Evolutionary conservation across 2,888 invertebrate genomes (phyloP).

Genomic region (Smittia sp.): DNA sequence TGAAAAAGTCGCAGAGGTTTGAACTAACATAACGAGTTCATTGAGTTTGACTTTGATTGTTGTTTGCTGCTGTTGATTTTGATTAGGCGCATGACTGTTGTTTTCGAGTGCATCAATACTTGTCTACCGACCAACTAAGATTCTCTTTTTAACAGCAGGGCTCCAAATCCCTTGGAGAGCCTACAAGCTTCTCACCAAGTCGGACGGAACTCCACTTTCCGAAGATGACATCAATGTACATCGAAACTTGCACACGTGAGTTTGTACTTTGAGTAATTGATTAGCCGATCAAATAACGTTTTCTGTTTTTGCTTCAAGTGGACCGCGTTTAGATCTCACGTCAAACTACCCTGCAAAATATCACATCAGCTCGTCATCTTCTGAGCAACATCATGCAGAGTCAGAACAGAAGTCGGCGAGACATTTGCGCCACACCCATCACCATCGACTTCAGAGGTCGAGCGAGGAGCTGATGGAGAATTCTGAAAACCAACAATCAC

Average conservation of each 20-base stretch:
- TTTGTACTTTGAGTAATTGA: background rate
- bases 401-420: background rate
- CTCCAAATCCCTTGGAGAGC: constrained; percentile 26
- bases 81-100: constrained; percentile 10
- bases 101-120: background rate
- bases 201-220: background rate
- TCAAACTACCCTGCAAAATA: background rate
- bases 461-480: background rate
- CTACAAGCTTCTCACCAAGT: constrained; percentile 8
- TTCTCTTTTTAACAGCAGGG: background rate
- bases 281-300: too few relatives aligned
- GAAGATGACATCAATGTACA: background rate
- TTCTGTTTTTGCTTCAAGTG: too few relatives aligned
- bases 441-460: background rate
- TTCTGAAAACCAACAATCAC: background rate
- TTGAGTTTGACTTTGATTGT: constrained; percentile 28
- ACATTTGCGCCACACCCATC: background rate
- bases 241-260: constrained; percentile 22
- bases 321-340: constrained; percentile 22
- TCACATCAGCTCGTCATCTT: background rate
- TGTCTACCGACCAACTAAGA: background rate
- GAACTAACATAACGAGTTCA: constrained; percentile 3
- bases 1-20: constrained; percentile 34
- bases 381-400: background rate
- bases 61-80: constrained; percentile 15